Percentiles rank a stretch among this genome's conserved stretches.
phyloP scores from a whole-genome alignment of 2,113 vertebrate species.

The Pseudorhombus dupliciocellatus region DNA sequence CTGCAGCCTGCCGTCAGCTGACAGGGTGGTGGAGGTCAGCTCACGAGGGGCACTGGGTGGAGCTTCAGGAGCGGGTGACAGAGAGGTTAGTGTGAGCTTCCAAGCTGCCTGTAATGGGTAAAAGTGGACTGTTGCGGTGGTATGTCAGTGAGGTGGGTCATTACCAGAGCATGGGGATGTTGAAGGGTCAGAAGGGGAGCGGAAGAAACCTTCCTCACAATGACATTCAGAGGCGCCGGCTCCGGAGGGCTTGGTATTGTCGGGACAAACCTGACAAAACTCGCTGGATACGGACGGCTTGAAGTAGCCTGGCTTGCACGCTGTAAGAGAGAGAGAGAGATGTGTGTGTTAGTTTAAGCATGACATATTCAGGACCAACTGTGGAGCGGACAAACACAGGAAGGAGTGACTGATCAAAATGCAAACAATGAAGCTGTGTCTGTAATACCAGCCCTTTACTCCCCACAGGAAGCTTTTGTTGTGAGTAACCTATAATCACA shows the following conservation, averaged over 20 bases:
- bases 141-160: constrained; percentile 20
- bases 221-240: constrained; percentile 81
- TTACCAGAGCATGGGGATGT: constrained; percentile 87
- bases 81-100: constrained; percentile 31
- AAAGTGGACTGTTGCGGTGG: not conserved
- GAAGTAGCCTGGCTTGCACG: constrained; percentile 88
- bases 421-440: constrained; percentile 66
- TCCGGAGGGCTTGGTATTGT: constrained; percentile 80
- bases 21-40: constrained; percentile 76
- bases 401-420: constrained; percentile 63
- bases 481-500: constrained; percentile 71
- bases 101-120: not conserved
- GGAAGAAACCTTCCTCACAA: constrained; percentile 88
- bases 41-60: constrained; percentile 86
- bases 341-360: constrained; percentile 44
- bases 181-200: constrained; percentile 77
- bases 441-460: constrained; percentile 47
- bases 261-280: constrained; percentile 84
- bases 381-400: constrained; percentile 64
- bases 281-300: constrained; percentile 77
- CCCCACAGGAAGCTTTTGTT: constrained; percentile 72
- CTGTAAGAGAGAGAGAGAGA: constrained; percentile 74
- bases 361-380: constrained; percentile 29
- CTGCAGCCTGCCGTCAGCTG: constrained; percentile 84
- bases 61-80: constrained; percentile 73